phyloP scores from a whole-genome alignment of 2,797 vertebrate species.

The Helicolenus hilgendorfi region DNA sequence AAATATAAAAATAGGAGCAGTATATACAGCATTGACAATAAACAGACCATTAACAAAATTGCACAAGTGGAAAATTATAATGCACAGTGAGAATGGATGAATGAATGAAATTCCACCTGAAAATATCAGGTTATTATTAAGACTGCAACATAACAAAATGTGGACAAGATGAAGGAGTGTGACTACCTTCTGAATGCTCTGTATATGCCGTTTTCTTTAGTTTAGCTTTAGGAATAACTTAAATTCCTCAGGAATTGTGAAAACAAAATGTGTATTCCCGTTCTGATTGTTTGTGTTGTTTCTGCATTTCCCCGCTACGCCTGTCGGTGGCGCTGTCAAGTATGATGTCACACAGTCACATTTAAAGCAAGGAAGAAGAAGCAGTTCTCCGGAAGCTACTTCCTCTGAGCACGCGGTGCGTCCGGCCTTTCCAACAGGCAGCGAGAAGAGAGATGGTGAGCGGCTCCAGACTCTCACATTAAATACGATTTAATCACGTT shows the following conservation, averaged over 20 bases:
- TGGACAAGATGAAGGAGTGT: not conserved
- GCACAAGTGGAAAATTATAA: no score
- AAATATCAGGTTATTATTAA: no score
- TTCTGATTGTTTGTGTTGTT: not conserved
- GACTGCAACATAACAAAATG: no score
- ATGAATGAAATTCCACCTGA: no score
- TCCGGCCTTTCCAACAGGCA: constrained; percentile 86
- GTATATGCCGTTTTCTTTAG: no score
- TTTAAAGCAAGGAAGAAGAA: constrained; percentile 56
- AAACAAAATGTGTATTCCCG: no score
- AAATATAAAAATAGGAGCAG: no score
- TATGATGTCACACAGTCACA: rapidly evolving
- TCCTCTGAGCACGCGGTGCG: constrained; percentile 77
- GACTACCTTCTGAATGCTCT: not conserved
- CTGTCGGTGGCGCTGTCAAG: constrained; percentile 35
- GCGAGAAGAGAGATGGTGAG: constrained; percentile 83
- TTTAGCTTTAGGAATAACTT: not conserved
- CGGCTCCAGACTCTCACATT: rapidly evolving
- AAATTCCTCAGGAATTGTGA: no score
- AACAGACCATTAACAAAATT: no score
- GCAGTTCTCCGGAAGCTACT: constrained; percentile 73
- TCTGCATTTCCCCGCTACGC: not conserved
- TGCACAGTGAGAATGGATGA: no score
- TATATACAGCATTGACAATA: no score
- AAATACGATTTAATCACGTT: rapidly evolving